phyloP scores from a whole-genome alignment of 1,140 invertebrate genomes.

The Geopemphigus sp. region DNA sequence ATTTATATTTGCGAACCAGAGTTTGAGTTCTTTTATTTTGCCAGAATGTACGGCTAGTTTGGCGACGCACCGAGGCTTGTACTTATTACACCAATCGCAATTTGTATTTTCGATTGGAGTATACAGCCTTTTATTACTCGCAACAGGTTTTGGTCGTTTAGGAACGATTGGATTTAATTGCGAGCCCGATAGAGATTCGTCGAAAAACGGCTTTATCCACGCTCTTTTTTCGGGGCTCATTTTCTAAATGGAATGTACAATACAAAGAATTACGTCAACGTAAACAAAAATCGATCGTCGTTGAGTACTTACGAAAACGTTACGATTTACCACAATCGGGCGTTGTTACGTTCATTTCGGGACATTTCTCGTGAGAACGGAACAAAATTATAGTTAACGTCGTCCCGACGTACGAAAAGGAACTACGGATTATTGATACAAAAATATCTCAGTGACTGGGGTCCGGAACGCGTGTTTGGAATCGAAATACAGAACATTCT shows the following conservation, averaged over 20 bases:
- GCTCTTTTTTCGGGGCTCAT: constrained; percentile 47
- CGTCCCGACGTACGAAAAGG: no score
- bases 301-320: no score
- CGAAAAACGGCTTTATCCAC: constrained; percentile 45
- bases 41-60: constrained; percentile 64
- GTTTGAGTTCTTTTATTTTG: constrained; percentile 63
- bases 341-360: no score
- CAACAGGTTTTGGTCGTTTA: not conserved
- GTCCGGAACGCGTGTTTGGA: no score
- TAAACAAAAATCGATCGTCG: no score
- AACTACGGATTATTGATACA: no score
- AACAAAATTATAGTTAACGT: no score
- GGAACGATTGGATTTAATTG: not conserved
- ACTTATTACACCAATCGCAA: constrained; percentile 59
- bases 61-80: constrained; percentile 59
- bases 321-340: no score
- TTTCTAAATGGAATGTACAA: not conserved
- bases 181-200: not conserved
- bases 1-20: constrained; percentile 58
- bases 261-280: no score
- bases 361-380: no score
- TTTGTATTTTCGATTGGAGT: not conserved
- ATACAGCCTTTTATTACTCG: constrained; percentile 2
- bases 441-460: no score
- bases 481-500: no score